phyloP scores from a whole-genome alignment of 2,888 invertebrate species.

The Acanthosepion pharaonis region DNA sequence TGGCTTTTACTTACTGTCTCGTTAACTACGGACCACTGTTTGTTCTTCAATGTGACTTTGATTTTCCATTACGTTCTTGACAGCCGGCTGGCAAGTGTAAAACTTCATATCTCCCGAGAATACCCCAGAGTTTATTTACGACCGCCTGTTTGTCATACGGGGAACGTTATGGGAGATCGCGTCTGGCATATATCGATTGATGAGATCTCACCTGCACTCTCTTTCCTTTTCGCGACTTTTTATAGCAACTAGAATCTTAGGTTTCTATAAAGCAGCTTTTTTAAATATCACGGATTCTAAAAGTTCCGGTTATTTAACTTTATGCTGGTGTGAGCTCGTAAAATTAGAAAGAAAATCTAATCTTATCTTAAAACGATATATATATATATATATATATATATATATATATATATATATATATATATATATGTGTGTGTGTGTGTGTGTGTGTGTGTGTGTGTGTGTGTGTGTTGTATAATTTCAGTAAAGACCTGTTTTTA shows the following conservation, averaged over 20 bases:
- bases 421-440: no score
- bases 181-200: not conserved
- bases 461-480: no score
- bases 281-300: not conserved
- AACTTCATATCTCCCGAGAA: not conserved
- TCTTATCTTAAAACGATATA: no score
- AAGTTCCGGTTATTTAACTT: not conserved
- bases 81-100: constrained; percentile 20
- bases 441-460: no score
- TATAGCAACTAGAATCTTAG: not conserved
- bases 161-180: not conserved
- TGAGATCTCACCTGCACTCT: not conserved
- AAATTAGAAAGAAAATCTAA: no score
- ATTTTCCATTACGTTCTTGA: not conserved
- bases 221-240: not conserved
- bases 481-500: no score
- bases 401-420: no score
- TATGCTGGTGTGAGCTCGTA: no score
- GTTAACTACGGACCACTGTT: not conserved
- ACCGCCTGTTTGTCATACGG: constrained; percentile 3
- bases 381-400: no score
- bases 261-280: not conserved
- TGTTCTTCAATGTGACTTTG: not conserved
- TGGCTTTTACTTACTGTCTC: not conserved
- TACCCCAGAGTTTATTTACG: not conserved